Base-by-base conservation (phyloP, 2,113 vertebrate species). In the Rhabdornis inornatus region DNA sequence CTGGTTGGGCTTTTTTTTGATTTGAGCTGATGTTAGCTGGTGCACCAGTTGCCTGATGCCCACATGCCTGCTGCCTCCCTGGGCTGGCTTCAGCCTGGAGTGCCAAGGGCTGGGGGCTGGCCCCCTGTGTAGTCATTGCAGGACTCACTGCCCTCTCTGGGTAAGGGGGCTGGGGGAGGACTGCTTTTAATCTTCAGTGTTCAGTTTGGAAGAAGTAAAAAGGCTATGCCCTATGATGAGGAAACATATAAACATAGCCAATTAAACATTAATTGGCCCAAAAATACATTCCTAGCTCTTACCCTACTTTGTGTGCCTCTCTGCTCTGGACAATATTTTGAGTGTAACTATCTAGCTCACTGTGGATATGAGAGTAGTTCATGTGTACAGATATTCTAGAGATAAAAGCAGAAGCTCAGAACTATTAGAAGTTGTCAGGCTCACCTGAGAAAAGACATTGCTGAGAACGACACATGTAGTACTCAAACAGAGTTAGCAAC, bases 51-150 rank as follows among this genome's bases (percentile, higher is more conserved):
- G 15, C 40, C 22, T 40, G 22, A 7, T 42, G n/a, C 42, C 24
- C 57, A 28, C 11, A 1, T 69, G 14, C 2, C 39, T 31, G 15
- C 28, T 30, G 53, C 75, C 37, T 85, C 25, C 30, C 52, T 61
- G 9, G 8, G 4, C 0, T 68, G 42, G 23, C 20, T 70, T 75
- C 9, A 13, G 35, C 35, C 7, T 14, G 40, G 40, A 5, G 9
- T 1, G 3, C 31, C 1, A 0, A 3, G 63, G 27, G 20, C 44
- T 40, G 37, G 18, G 22, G 35, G 5, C 33, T 78, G 45, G 10
- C 44, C 21, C 7, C 5, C 17, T 15, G 0, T 0, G 0, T 2
- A 35, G 13, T 21, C 50, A 37, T 27, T n/a, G 30, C 1, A 2
- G 50, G 44, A 31, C 27, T 68, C 31, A 33, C 11, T 61, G 13